phyloP scores from a whole-genome alignment of 2,113 vertebrate genomes.

The Chloropsis cyanopogon region DNA sequence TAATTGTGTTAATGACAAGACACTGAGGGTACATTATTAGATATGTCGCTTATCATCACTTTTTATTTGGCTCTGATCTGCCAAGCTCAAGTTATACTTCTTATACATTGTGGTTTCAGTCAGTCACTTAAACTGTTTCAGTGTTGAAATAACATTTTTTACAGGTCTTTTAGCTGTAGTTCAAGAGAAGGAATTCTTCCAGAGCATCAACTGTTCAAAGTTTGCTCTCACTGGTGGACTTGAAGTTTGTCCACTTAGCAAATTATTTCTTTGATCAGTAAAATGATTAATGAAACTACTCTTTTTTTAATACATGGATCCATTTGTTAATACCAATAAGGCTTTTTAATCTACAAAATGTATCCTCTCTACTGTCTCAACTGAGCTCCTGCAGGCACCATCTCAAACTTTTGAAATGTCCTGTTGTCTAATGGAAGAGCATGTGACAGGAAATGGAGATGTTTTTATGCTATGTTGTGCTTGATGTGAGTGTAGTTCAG shows the following conservation, averaged over 20 bases:
- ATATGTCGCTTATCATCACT: slow-evolving; percentile 75
- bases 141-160: slow-evolving; percentile 70
- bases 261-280: slow-evolving; percentile 70
- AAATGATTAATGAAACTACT: slow-evolving; percentile 56
- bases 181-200: slow-evolving; percentile 61
- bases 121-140: slow-evolving; percentile 72
- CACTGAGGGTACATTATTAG: slow-evolving; percentile 65
- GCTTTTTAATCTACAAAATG: slow-evolving; percentile 57
- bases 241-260: slow-evolving; percentile 64
- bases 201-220: slow-evolving; percentile 60
- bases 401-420: slow-evolving; percentile 3
- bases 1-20: slow-evolving; percentile 81
- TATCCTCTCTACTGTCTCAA: not conserved
- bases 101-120: slow-evolving; percentile 72
- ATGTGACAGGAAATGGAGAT: not conserved
- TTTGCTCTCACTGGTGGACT: slow-evolving; percentile 62
- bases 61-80: slow-evolving; percentile 72
- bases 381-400: not conserved
- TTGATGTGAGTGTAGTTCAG: not conserved
- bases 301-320: slow-evolving; percentile 24
- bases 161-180: slow-evolving; percentile 69
- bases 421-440: slow-evolving; percentile 16
- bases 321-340: slow-evolving; percentile 62
- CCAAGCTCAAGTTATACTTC: slow-evolving; percentile 71
- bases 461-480: not conserved